Evolutionary conservation across 1,140 invertebrate species (phyloP).

Genomic region (Euwallacea similis): DNA sequence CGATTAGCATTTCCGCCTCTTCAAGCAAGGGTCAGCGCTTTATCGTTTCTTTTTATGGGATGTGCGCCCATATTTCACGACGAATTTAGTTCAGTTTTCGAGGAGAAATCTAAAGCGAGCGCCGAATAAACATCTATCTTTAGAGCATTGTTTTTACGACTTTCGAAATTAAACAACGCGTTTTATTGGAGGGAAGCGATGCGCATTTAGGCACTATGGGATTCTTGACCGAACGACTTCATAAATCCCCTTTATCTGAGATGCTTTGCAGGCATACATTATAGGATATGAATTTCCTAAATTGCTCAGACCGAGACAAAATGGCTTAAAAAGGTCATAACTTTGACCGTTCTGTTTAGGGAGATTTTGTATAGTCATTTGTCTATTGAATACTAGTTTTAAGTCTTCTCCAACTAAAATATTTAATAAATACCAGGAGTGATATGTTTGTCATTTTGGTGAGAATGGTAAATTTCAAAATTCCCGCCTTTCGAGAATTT

Average conservation of each 20-base stretch:
- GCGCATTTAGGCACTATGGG: neutral
- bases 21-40: constrained; percentile 2
- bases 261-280: constrained; percentile 7
- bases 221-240: neutral
- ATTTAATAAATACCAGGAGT: neutral
- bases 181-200: constrained; percentile 2
- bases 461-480: no score
- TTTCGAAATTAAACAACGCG: neutral
- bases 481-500: neutral
- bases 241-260: neutral
- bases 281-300: neutral
- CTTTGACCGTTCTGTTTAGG: neutral
- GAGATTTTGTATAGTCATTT: neutral
- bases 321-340: constrained; percentile 1
- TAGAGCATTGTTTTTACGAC: constrained; percentile 12
- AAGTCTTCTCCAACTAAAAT: neutral
- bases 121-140: constrained; percentile 8
- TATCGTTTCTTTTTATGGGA: constrained; percentile 3
- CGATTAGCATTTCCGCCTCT: constrained; percentile 2
- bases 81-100: constrained; percentile 1
- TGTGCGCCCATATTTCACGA: neutral
- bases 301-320: neutral
- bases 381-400: neutral
- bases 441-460: neutral
- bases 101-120: neutral